Conservation (phyloP, 2,113 vertebrate species). For the Vulpes lagopus region DNA sequence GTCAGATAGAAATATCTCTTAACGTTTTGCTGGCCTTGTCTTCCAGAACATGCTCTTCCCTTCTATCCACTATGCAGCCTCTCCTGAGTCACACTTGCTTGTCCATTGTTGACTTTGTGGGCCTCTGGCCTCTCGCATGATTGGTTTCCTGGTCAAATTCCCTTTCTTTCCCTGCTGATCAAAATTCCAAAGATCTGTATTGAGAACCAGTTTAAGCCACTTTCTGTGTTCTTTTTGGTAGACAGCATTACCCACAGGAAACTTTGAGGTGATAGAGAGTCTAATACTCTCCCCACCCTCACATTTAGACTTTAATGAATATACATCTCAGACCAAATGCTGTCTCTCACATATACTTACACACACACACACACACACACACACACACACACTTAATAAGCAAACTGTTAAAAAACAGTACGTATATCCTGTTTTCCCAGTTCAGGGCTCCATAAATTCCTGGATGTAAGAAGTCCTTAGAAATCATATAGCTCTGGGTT, state of each 20-base stretch:
- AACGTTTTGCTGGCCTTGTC: background rate
- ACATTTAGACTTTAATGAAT: background rate
- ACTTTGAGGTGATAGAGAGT: background rate
- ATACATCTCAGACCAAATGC: background rate
- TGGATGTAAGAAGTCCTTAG: background rate
- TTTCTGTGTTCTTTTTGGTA: background rate
- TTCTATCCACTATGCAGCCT: fast-evolving
- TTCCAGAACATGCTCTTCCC: fast-evolving
- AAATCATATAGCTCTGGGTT: background rate
- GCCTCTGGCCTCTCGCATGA: background rate
- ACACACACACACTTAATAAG: no score
- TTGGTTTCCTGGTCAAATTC: background rate
- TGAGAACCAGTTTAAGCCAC: background rate
- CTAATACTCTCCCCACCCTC: no score
- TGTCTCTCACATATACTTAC: background rate
- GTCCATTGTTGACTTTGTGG: background rate
- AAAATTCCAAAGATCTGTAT: background rate
- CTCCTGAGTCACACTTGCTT: fast-evolving
- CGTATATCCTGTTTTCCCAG: background rate
- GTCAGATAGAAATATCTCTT: background rate
- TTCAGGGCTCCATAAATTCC: background rate
- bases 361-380: background rate
- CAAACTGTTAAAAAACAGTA: background rate
- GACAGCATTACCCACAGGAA: background rate
- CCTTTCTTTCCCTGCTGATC: background rate